Conservation (phyloP, 2,888 invertebrate species). For the Metacarcinus magister region DNA sequence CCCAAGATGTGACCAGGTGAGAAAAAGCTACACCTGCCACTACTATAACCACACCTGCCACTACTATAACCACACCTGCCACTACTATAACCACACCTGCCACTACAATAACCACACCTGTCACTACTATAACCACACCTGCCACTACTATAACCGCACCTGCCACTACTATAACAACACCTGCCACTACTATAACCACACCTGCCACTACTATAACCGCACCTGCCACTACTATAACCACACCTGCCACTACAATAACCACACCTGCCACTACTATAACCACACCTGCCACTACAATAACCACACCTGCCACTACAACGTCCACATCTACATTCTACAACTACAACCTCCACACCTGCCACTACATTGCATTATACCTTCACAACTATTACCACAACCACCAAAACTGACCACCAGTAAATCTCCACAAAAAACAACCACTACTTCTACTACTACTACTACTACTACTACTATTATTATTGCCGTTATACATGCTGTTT, state of each 20-base stretch:
- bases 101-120: not conserved
- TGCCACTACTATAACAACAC: not conserved
- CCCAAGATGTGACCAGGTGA: constrained; percentile 58
- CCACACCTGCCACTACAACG: not conserved
- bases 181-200: not conserved
- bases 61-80: not conserved
- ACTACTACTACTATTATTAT: not conserved
- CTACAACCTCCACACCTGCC: not conserved
- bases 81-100: not conserved
- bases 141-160: not conserved
- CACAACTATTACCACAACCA: not conserved
- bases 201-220: not conserved
- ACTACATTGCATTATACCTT: not conserved
- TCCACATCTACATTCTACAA: not conserved
- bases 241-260: not conserved
- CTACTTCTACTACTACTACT: not conserved
- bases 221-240: not conserved
- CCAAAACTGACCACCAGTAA: not conserved
- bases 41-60: not conserved
- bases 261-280: not conserved
- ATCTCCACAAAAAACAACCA: too few species aligned
- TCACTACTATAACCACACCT: not conserved
- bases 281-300: too few species aligned
- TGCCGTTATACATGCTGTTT: too few species aligned
- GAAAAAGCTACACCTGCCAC: not conserved